Percentiles rank a stretch among this genome's conserved stretches.
phyloP scores from a whole-genome alignment of 2,888 invertebrate genomes.

The Sceliomorpha sp. region DNA sequence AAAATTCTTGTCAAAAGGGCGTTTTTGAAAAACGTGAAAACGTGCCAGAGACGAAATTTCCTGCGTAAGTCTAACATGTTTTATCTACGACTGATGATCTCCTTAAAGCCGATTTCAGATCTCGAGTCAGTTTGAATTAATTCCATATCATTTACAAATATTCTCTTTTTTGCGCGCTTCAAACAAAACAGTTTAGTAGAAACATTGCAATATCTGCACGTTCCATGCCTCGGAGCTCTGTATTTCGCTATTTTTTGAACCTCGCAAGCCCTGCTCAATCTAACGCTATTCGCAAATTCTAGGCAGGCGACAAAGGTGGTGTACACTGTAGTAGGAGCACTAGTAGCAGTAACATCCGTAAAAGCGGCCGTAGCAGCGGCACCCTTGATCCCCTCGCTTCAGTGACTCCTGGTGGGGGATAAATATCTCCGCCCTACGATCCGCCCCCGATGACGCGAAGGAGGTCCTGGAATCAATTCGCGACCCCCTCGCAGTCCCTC shows the following conservation, averaged over 20 bases:
- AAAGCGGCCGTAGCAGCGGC: conserved; percentile 53
- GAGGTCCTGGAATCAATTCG: conserved; percentile 68
- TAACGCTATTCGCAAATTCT: conserved; percentile 38
- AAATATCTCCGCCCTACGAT: conserved; percentile 63
- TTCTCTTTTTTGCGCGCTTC: conserved; percentile 52
- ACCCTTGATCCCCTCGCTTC: conserved; percentile 41
- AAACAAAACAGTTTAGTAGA: conserved; percentile 71
- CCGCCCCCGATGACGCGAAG: conserved; percentile 61
- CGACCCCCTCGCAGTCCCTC: conserved; percentile 64
- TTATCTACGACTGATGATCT: conserved; percentile 14
- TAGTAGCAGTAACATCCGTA: conserved; percentile 37
- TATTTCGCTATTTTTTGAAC: conserved; percentile 74
- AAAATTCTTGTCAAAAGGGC: too few species aligned
- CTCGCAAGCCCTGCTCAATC: conserved; percentile 59
- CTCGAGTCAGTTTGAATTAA: conserved; percentile 17
- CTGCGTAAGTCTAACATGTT: conserved; percentile 2
- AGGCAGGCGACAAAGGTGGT: conserved; percentile 53
- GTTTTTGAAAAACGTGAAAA: too few species aligned
- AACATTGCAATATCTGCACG: conserved; percentile 71
- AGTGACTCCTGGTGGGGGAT: conserved; percentile 43
- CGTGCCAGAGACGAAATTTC: background rate
- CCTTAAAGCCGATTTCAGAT: conserved; percentile 21
- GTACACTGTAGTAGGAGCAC: conserved; percentile 29
- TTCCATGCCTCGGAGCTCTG: conserved; percentile 48
- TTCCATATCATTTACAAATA: conserved; percentile 29